A percentile compares a stretch with the other conserved stretches of the same genome.
phyloP scores from a whole-genome alignment of 2,888 invertebrate species.

The Drosophila paramelanica region DNA sequence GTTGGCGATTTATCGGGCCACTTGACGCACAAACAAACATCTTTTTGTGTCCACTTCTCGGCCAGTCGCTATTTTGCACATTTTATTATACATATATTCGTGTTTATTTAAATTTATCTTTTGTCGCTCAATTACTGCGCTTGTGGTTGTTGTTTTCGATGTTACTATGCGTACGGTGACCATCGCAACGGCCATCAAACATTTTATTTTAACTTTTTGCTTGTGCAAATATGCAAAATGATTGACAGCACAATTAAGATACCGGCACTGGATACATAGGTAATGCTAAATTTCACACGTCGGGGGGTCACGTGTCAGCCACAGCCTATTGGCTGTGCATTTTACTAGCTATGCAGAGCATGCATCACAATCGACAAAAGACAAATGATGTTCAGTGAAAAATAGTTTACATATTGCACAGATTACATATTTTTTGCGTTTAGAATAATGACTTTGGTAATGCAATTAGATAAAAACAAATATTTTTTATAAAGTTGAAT shows the following conservation, averaged over 20 bases:
- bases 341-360: conserved; percentile 45
- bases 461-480: background rate
- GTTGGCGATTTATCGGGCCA: conserved; percentile 32
- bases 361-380: conserved; percentile 36
- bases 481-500: no score
- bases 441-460: no score
- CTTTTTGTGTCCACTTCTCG: conserved; percentile 25
- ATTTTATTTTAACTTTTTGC: conserved; percentile 43
- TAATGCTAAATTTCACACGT: conserved; percentile 22
- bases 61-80: conserved; percentile 16
- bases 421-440: background rate
- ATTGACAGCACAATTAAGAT: conserved; percentile 79
- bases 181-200: conserved; percentile 56
- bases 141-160: conserved; percentile 10
- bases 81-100: conserved; percentile 20
- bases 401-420: background rate
- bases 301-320: conserved; percentile 38
- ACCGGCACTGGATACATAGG: conserved; percentile 43
- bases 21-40: conserved; percentile 48
- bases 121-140: conserved; percentile 22
- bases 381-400: conserved; percentile 5
- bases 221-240: conserved; percentile 79
- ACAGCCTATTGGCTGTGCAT: conserved; percentile 60
- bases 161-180: conserved; percentile 43
- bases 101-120: conserved; percentile 45